Conservation (phyloP, 1,140 invertebrate genomes). For the Euwallacea similis region DNA sequence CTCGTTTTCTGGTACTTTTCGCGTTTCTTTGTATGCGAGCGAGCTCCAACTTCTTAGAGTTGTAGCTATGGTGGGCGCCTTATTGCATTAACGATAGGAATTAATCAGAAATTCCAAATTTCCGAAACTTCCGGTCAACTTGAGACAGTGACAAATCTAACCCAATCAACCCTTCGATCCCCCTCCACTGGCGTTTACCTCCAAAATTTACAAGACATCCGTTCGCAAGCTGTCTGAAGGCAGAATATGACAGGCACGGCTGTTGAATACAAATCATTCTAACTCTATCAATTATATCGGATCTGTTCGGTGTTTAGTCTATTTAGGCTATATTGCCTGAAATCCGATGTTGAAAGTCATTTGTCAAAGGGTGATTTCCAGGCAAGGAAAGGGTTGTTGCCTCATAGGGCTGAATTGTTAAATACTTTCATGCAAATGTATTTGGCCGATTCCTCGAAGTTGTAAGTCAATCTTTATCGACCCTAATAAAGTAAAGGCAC, state of each 20-base stretch:
- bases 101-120: conserved; percentile 27
- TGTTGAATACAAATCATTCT: conserved; percentile 37
- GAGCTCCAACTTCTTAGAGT: too few species aligned
- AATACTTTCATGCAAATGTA: neutral
- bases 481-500: conserved; percentile 17
- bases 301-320: conserved; percentile 29
- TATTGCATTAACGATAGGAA: neutral
- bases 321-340: conserved; percentile 27
- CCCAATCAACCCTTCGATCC: conserved; percentile 32
- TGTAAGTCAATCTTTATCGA: conserved; percentile 30
- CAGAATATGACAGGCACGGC: conserved; percentile 32
- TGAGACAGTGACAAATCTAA: conserved; percentile 36
- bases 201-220: conserved; percentile 35
- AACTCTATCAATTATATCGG: conserved; percentile 36
- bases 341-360: conserved; percentile 22
- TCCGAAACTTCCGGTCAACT: conserved; percentile 34
- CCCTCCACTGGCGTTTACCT: conserved; percentile 13
- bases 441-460: neutral
- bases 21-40: too few species aligned
- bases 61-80: too few species aligned
- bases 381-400: neutral
- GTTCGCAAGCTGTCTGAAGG: conserved; percentile 31
- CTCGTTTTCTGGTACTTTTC: neutral
- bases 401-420: neutral
- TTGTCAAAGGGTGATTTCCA: conserved; percentile 23